Percentiles rank a stretch among this genome's conserved stretches.
These are phyloP conservation scores for Epizoanthus stellaris DNA, from an alignment of 92 coral and sea anemone genomes.

Conservation along the genomic window DNA sequence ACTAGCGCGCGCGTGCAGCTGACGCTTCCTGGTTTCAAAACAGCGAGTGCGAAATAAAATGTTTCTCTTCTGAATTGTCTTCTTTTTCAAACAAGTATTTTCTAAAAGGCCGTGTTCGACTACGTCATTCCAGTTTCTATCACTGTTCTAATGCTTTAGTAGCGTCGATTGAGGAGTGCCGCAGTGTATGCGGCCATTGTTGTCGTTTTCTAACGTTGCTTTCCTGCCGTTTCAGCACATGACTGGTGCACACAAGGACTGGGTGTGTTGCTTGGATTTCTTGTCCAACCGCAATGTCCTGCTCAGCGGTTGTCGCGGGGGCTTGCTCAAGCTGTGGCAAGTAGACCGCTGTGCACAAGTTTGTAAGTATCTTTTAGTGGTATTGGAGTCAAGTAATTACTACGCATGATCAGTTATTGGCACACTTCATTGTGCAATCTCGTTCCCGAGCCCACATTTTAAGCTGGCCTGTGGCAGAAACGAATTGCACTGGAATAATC, in stretches of 20 bases:
- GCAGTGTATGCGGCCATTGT: not conserved
- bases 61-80: too few relatives aligned
- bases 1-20: too few relatives aligned
- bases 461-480: not conserved
- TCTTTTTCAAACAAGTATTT: too few relatives aligned
- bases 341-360: slow-evolving; percentile 84
- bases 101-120: too few relatives aligned
- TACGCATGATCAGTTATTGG: not conserved
- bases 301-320: slow-evolving; percentile 98
- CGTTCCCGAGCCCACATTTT: not conserved
- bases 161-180: too few relatives aligned
- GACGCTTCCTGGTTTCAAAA: too few relatives aligned
- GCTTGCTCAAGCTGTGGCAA: slow-evolving; percentile 89
- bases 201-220: not conserved
- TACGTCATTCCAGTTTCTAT: too few relatives aligned
- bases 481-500: not conserved
- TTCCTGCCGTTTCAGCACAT: slow-evolving; percentile 64
- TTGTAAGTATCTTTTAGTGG: slow-evolving; percentile 64
- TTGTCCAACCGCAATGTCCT: slow-evolving; percentile 83
- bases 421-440: not conserved
- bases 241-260: slow-evolving; percentile 96
- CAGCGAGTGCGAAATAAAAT: too few relatives aligned
- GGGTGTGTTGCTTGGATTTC: slow-evolving; percentile 95
- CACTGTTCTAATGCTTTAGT: too few relatives aligned
- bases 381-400: not conserved